Base-by-base conservation (phyloP, 2,113 vertebrate species). In the Syngnathus typhle region DNA sequence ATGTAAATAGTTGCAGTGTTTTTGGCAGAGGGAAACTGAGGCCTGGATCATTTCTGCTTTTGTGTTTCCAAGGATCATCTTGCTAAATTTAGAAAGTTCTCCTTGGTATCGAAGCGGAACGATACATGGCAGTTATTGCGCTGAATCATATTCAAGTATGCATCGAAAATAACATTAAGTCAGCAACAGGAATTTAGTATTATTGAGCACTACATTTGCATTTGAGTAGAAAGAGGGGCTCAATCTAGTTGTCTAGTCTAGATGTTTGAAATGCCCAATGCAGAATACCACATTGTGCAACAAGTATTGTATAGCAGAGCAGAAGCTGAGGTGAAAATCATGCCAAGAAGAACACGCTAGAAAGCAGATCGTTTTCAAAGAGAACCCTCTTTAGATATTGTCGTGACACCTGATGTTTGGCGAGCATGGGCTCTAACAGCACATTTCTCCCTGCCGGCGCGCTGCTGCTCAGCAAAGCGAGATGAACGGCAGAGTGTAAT, bases 401-500 rank as follows among this genome's bases (percentile, higher is more conserved):
- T 59, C 58, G 43, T 76, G 46, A 10, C 38, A 59, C 51, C 38
- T 12, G 6, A 60, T 72, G 60, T 75, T 80, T 80, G 80, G 78
- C 76, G 71, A 75, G 69, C 71, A 60, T 76, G 74, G 47, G 65
- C 65, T 80, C 78, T 67, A 72, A 68, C 68, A 36, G 65, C 49
- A 51, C 58, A 80, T 73, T 76, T 81, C 70, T 72, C 73, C 65
- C 18, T n/a, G 67, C 43, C 68, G 68, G 55, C 37, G 80, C 62
- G 58, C 52, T 61, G 67, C 61, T 75, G 76, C 78, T 69, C 27
- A 18, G 78, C 75, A 80, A 71, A 64, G 68, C 60, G 75, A 84
- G 79, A 83, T 82, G 78, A 89, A 85, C 74, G 81, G 65, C 59
- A 72, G 75, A 80, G 80, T 75, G 73, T 82, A 78, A 84, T 87